A percentile compares a stretch with the other conserved stretches of the same genome.
Conservation (phyloP, 2,113 vertebrate species). For the Dasyprocta punctata region DNA sequence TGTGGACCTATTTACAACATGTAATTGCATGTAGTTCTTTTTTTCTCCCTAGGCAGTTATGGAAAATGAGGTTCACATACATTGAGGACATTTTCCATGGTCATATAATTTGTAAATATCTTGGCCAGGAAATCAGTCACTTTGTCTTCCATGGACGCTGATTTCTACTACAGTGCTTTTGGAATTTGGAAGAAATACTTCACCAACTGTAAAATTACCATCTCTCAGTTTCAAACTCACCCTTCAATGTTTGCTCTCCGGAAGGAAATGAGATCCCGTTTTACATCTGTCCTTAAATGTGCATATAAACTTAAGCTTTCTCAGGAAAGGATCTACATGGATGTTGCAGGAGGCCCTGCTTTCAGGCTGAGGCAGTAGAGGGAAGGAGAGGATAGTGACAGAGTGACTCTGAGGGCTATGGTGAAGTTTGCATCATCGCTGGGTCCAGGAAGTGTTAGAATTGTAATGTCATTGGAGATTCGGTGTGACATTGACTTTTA, state of each 20-base stretch:
- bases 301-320: not conserved
- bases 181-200: not conserved
- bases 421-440: not conserved
- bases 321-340: not conserved
- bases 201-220: not conserved
- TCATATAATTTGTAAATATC: not conserved
- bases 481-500: not conserved
- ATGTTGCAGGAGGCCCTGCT: not conserved
- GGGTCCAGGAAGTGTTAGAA: not conserved
- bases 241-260: not conserved
- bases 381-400: not conserved
- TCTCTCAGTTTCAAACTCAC: not conserved
- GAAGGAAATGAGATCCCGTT: not conserved
- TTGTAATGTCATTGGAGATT: not conserved
- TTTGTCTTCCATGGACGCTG: not conserved
- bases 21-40: not conserved
- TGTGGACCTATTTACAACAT: not conserved
- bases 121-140: not conserved
- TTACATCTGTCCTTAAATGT: not conserved
- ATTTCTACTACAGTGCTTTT: not conserved
- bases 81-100: not conserved
- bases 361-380: not conserved
- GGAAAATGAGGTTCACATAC: not conserved
- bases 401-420: not conserved
- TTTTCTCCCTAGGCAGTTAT: not conserved